Percentiles rank a stretch among this genome's conserved stretches.
These are phyloP conservation scores for Bimastos eiseni DNA, from an alignment of 2,888 invertebrate genomes.

Conservation along the genomic window DNA sequence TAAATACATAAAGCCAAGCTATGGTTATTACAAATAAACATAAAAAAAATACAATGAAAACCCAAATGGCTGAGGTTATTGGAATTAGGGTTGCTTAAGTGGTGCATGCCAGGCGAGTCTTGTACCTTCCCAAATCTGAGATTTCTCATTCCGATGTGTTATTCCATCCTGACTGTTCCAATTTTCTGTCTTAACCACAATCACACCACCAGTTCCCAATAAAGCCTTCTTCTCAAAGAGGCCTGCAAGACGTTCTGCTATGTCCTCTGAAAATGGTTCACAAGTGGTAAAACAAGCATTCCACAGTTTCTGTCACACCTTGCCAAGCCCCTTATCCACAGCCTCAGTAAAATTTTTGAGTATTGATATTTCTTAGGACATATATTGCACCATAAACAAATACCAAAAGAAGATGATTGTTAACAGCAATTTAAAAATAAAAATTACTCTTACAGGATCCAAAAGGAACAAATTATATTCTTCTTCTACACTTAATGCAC, in stretches of 20 bases:
- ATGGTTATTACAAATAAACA: neutral
- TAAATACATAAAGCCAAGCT: neutral
- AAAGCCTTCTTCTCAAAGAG: neutral
- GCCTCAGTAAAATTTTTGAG: neutral
- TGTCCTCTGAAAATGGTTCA: slow-evolving; percentile 20
- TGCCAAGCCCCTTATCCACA: neutral
- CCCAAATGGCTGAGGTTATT: neutral
- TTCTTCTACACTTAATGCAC: too few relatives aligned
- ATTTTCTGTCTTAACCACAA: slow-evolving; percentile 14
- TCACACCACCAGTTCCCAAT: neutral
- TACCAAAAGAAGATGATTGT: neutral
- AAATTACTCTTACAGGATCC: neutral
- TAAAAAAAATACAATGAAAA: neutral
- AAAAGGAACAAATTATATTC: neutral
- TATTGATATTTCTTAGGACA: neutral
- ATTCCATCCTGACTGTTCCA: slow-evolving; percentile 29
- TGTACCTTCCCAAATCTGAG: slow-evolving; percentile 7
- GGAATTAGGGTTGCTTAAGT: neutral
- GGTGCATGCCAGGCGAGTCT: neutral
- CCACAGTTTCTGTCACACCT: neutral
- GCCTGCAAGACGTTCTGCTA: slow-evolving; percentile 9
- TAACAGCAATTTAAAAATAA: neutral
- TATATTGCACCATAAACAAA: neutral
- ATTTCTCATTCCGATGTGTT: slow-evolving; percentile 14
- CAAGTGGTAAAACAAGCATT: neutral